Evolutionary conservation across 2,888 invertebrate genomes (phyloP).

Genomic region (Eristalis arbustorum): DNA sequence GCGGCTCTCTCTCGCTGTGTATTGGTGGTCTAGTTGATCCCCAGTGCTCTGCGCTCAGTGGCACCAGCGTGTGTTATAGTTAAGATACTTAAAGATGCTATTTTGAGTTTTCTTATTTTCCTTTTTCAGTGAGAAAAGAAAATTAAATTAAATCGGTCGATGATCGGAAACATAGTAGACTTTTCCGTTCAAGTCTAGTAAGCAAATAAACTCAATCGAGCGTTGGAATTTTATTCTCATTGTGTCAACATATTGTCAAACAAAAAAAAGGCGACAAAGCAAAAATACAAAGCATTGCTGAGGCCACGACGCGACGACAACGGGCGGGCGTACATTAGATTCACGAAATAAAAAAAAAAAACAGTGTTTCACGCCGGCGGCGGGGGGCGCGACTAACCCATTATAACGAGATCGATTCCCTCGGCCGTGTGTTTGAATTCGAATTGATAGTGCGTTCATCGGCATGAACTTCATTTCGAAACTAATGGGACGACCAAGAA

Average conservation of each 20-base stretch:
- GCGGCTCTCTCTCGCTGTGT: slow-evolving; percentile 21
- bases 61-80: slow-evolving; percentile 45
- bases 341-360: neutral
- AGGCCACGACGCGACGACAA: neutral
- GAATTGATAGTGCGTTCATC: slow-evolving; percentile 23
- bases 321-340: neutral
- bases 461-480: slow-evolving; percentile 79
- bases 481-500: slow-evolving; percentile 77
- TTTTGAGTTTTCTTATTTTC: slow-evolving; percentile 67
- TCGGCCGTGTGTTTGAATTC: slow-evolving; percentile 38
- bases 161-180: slow-evolving; percentile 66
- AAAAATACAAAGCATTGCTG: slow-evolving; percentile 27
- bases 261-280: slow-evolving; percentile 28
- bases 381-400: neutral
- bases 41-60: slow-evolving; percentile 18
- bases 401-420: slow-evolving; percentile 36
- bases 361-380: slow-evolving; percentile 38
- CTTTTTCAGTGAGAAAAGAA: slow-evolving; percentile 68
- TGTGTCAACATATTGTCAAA: slow-evolving; percentile 66
- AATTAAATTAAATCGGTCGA: slow-evolving; percentile 70
- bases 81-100: slow-evolving; percentile 66
- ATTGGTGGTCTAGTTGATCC: slow-evolving; percentile 50
- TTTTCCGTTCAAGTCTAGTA: slow-evolving; percentile 69
- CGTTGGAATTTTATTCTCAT: slow-evolving; percentile 72
- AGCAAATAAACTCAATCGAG: slow-evolving; percentile 73